Evolutionary conservation across 2,888 invertebrate genomes (phyloP).

Genomic region (Watsonalla binaria): DNA sequence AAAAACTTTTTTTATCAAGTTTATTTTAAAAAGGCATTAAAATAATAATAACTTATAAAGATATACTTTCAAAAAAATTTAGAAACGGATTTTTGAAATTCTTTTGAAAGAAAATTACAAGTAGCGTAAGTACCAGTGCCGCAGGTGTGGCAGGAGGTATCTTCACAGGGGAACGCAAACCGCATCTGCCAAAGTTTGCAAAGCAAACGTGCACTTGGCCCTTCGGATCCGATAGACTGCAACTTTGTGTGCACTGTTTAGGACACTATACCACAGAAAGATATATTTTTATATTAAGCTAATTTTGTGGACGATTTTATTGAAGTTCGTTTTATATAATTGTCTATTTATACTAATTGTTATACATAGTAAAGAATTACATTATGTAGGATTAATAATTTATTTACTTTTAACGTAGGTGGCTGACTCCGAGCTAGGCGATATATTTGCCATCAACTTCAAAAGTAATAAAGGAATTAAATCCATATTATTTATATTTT

Average conservation of each 20-base stretch:
- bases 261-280: slow-evolving; percentile 8
- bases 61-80: background rate
- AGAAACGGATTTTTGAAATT: background rate
- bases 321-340: background rate
- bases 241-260: slow-evolving; percentile 18
- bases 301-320: background rate
- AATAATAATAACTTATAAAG: too few relatives aligned
- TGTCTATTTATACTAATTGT: background rate
- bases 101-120: background rate
- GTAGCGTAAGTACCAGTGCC: slow-evolving; percentile 29
- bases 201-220: slow-evolving; percentile 38
- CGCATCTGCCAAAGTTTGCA: slow-evolving; percentile 40
- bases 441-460: too few relatives aligned
- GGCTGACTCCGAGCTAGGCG: too few relatives aligned
- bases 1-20: too few relatives aligned
- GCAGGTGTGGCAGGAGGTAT: slow-evolving; percentile 31
- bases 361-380: too few relatives aligned
- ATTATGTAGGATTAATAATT: too few relatives aligned
- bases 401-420: too few relatives aligned
- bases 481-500: too few relatives aligned
- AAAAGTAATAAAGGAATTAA: too few relatives aligned
- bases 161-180: slow-evolving; percentile 38
- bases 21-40: too few relatives aligned
- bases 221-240: slow-evolving; percentile 42
- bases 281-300: slow-evolving; percentile 6